phyloP scores from a whole-genome alignment of 2,888 invertebrate genomes.

The Drosophila phalerata region DNA sequence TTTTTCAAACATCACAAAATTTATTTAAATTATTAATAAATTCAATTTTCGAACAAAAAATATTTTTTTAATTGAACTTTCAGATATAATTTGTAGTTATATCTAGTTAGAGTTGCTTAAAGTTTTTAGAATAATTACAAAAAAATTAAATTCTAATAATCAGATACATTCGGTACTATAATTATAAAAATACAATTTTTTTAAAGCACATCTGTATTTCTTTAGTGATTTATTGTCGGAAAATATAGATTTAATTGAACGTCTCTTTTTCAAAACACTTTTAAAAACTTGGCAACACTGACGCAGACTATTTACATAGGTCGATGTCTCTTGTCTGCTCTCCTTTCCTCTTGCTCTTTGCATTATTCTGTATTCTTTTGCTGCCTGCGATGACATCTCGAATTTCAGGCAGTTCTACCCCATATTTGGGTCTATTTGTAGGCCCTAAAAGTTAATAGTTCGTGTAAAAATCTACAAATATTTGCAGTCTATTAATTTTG shows the following conservation, averaged over 20 bases:
- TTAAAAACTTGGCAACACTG: not conserved
- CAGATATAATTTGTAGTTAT: too few species aligned
- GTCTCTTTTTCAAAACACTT: not conserved
- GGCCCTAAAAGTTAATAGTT: conserved; percentile 81
- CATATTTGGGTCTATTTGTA: conserved; percentile 41
- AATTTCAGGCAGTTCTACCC: conserved; percentile 49
- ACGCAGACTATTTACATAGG: conserved; percentile 70
- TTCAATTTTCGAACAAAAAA: not conserved
- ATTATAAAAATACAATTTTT: not conserved
- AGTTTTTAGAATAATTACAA: too few species aligned
- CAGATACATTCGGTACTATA: not conserved
- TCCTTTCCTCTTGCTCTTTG: not conserved
- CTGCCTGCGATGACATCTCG: conserved; percentile 56
- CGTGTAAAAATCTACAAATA: conserved; percentile 85
- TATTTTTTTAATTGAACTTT: not conserved
- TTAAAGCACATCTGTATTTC: too few species aligned
- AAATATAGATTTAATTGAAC: not conserved
- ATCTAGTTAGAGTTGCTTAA: too few species aligned
- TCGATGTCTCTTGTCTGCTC: conserved; percentile 28
- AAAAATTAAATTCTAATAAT: not conserved
- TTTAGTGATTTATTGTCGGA: too few species aligned
- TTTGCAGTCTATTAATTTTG: conserved; percentile 83
- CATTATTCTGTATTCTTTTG: conserved; percentile 17
- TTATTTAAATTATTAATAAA: too few species aligned
- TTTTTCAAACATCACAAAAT: not conserved